Evolutionary conservation across 2,113 vertebrate species (phyloP).

Genomic region (Romanogobio albipinnatus): DNA sequence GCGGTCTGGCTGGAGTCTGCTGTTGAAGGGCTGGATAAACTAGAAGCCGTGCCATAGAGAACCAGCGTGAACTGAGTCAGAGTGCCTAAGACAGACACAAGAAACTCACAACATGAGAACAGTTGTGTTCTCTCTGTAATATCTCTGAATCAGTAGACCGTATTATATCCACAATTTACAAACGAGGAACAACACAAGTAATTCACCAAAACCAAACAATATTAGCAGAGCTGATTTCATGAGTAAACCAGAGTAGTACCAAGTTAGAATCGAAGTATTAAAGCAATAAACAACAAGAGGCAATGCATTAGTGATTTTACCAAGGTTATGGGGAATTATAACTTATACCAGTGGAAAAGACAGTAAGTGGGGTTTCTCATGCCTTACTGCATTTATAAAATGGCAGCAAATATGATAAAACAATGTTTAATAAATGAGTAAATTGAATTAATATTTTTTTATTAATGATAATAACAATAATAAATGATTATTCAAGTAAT

Average conservation of each 20-base stretch:
- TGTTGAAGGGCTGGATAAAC: conserved; percentile 68
- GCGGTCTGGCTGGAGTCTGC: conserved; percentile 73
- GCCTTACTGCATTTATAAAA: not conserved
- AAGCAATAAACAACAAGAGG: not conserved
- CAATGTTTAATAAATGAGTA: not conserved
- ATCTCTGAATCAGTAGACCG: not conserved
- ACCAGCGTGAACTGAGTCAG: conserved; percentile 93
- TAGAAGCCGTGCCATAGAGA: conserved; percentile 84
- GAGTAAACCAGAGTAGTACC: not conserved
- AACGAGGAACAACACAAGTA: not conserved
- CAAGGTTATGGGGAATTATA: no score
- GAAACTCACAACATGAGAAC: not conserved
- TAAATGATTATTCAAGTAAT: not conserved
- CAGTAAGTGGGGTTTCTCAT: not conserved
- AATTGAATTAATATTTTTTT: not conserved
- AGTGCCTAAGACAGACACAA: conserved; percentile 78
- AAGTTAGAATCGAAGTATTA: not conserved
- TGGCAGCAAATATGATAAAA: not conserved
- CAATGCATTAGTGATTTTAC: not conserved
- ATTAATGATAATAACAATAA: not conserved
- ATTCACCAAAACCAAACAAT: not conserved
- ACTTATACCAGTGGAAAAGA: no score
- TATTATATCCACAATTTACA: not conserved
- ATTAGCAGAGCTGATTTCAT: not conserved
- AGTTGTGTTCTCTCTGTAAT: not conserved